Evolutionary conservation across 2,797 vertebrate species (phyloP).

Genomic region (Hapalemur alaotrensis): DNA sequence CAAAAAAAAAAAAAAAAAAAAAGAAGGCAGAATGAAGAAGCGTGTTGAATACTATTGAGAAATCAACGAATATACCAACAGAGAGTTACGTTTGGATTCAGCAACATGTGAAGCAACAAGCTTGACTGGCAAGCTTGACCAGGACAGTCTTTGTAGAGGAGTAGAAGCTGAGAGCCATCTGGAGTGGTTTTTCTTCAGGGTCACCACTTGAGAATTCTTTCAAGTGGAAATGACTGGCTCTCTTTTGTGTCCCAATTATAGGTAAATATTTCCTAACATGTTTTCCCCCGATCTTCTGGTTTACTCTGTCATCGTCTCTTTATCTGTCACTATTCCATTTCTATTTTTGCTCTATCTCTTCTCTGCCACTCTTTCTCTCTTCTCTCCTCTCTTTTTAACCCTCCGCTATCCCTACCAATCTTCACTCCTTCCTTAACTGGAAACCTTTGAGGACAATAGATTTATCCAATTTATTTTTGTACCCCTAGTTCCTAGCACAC

Average conservation of each 20-base stretch:
- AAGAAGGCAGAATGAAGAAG: neutral
- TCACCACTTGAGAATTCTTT: neutral
- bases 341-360: too few relatives aligned
- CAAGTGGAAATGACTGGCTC: neutral
- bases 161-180: neutral
- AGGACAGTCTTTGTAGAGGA: neutral
- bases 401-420: too few relatives aligned
- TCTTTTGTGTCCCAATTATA: neutral
- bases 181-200: neutral
- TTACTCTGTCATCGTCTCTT: neutral
- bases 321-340: fast-evolving
- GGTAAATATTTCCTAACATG: neutral
- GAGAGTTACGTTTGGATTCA: neutral
- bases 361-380: neutral
- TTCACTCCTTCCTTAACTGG: neutral
- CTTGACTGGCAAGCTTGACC: neutral
- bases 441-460: neutral
- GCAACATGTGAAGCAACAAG: neutral
- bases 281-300: neutral
- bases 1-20: too few relatives aligned
- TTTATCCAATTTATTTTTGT: neutral
- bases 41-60: neutral
- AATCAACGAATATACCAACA: neutral
- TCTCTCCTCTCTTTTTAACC: neutral
- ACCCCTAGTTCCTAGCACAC: neutral